Conservation (phyloP, 1,140 invertebrate species). For the Cydia fagiglandana region DNA sequence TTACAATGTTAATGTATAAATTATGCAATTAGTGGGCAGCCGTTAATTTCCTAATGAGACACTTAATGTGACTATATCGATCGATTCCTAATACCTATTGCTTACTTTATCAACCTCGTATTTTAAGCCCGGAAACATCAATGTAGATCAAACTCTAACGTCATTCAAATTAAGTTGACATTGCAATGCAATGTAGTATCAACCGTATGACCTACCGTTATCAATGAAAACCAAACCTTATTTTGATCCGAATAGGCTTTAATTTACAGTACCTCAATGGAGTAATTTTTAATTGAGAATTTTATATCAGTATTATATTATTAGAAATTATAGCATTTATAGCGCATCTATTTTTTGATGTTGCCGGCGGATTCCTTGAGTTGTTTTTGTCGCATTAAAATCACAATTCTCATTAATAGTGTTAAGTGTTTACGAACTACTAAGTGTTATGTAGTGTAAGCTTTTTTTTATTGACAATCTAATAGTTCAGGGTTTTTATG, state of each 20-base stretch:
- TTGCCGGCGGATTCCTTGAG: neutral
- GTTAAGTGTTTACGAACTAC: neutral
- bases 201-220: neutral
- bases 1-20: constrained; percentile 25
- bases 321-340: constrained; percentile 23
- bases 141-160: neutral
- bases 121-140: neutral
- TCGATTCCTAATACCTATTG: neutral
- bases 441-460: neutral
- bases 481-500: neutral
- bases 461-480: too few relatives aligned
- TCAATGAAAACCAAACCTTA: neutral
- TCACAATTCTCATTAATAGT: neutral
- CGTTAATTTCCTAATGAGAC: constrained; percentile 31
- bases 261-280: neutral
- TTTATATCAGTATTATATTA: neutral
- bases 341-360: constrained; percentile 10
- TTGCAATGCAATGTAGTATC: neutral
- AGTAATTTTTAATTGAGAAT: neutral
- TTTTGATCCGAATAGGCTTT: neutral
- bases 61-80: constrained; percentile 16
- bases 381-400: neutral
- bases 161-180: neutral
- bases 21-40: constrained; percentile 26
- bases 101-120: neutral